Base-by-base conservation (phyloP, 2,797 vertebrate species). In the Xenopus petersii region DNA sequence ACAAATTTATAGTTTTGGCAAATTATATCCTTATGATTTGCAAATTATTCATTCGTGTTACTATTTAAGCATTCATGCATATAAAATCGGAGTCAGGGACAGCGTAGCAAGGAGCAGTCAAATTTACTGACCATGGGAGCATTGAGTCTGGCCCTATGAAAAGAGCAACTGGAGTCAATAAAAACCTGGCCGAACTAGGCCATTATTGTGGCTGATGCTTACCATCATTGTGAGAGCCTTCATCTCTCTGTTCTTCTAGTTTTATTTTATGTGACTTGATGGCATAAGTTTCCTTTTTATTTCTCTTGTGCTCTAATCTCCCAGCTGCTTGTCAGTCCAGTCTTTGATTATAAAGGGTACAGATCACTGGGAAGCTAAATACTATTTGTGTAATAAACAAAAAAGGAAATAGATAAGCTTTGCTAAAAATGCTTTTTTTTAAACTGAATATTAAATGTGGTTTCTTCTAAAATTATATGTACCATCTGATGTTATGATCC, bases 1-100 rank as follows among this genome's bases (percentile, higher is more conserved):
- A 91, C 89, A 90, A 89, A 90, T 90, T 89, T 89, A 88, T 87
- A 87, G 87, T 90, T 92, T 91, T 91, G 91, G 91, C 91, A 93
- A 92, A 91, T 91, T 91, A 92, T 93, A 91, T 93, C 90, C 91
- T 92, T 90, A 92, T 92, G 91, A 85, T 89, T 92, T 84, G 88
- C 88, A 91, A 90, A 89, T 90, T 92, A 91, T 90, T 92, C 88
- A 91, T 89, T 91, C 88, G 87, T 91, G 89, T 90, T 91, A 84
- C 89, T 91, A 90, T 87, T 87, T 88, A 90, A 88, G 88, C 91
- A 86, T 89, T 92, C 87, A 89, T 88, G 86, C 87, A 86, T 91
- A 67, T 89, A 91, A 92, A 93, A 86, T 86, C 82, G 88, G 86
- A 90, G 90, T 92, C 90, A 91, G 87, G 87, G 88, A 88, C 89